These are phyloP conservation scores for Malacoraja senta DNA, from an alignment of 2,797 vertebrate genomes.

Conservation along the genomic window DNA sequence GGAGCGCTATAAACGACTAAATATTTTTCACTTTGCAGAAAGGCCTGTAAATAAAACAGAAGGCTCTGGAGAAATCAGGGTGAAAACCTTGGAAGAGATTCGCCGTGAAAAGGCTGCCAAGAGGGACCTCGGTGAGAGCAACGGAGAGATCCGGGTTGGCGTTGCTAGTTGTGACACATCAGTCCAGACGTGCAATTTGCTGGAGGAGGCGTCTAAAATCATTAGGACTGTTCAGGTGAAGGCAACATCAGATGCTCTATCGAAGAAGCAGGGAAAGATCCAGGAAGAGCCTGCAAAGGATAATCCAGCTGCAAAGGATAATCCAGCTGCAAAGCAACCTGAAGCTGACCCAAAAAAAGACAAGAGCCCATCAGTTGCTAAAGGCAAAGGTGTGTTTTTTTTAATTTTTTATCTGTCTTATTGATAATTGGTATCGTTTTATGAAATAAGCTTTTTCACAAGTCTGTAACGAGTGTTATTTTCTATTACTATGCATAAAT, in stretches of 20 bases:
- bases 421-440: not conserved
- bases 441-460: not conserved
- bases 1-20: conserved; percentile 33
- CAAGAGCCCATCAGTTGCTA: not conserved
- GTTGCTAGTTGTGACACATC: not conserved
- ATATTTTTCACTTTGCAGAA: conserved; percentile 42
- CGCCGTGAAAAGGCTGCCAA: conserved; percentile 54
- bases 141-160: not conserved
- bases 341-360: conserved; percentile 4
- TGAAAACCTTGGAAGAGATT: conserved; percentile 90
- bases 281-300: not conserved
- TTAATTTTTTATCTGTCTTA: not conserved
- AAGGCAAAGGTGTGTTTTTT: not conserved
- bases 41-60: conserved; percentile 43
- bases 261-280: conserved; percentile 21
- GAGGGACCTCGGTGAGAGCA: not conserved
- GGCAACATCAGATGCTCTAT: not conserved
- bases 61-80: conserved; percentile 53
- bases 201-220: conserved; percentile 21
- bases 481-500: not conserved
- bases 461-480: not conserved
- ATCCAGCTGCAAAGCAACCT: not conserved
- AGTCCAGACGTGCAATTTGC: not conserved
- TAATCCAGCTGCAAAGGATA: not conserved
- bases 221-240: not conserved